Evolutionary conservation across 2,113 vertebrate genomes (phyloP).

Genomic region (Myotis yumanensis): DNA sequence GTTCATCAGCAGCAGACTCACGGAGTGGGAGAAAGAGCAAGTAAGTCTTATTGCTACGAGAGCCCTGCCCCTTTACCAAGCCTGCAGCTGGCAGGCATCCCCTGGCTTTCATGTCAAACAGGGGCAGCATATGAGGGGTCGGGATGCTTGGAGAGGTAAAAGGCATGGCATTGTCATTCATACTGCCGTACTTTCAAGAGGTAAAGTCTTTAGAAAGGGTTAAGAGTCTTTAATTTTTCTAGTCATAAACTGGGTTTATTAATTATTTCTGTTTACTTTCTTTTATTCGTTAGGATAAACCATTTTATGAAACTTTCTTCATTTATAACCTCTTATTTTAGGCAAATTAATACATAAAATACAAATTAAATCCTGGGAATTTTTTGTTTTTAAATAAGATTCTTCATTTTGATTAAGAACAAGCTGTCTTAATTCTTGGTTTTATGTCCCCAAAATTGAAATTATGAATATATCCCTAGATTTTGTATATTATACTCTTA

Average conservation of each 20-base stretch:
- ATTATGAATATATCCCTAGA: background rate
- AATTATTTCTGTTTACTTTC: background rate
- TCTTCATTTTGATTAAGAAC: conserved; percentile 29
- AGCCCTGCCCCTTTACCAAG: background rate
- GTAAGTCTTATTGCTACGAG: conserved; percentile 82
- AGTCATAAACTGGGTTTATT: background rate
- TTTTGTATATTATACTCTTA: background rate
- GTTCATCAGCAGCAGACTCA: conserved; percentile 90
- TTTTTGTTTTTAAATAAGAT: conserved; percentile 26
- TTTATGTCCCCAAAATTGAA: background rate
- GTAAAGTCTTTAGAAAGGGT: background rate
- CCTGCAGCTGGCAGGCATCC: rapidly evolving
- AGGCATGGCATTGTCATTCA: background rate
- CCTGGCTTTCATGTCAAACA: rapidly evolving
- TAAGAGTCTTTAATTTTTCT: conserved; percentile 27
- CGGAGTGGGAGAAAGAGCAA: conserved; percentile 97
- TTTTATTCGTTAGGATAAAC: conserved; percentile 24
- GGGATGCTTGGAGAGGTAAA: background rate
- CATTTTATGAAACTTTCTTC: background rate
- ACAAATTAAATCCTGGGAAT: conserved; percentile 16
- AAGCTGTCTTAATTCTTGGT: background rate
- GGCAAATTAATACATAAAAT: conserved; percentile 16
- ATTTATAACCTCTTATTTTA: background rate
- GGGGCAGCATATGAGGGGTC: background rate
- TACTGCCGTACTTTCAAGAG: background rate